These are phyloP conservation scores for Bombyx mori DNA, from an alignment of 1,140 invertebrate species.

Conservation along the genomic window ASM3026992v2 NC_085129.1:10991001-10991500, in stretches of 20 bases:
- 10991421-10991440: slow-evolving; percentile 51
- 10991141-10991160: not conserved
- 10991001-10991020: slow-evolving; percentile 34
- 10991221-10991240: not conserved
- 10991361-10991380: slow-evolving; percentile 43
- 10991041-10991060: slow-evolving; percentile 15
- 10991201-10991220: too few relatives aligned
- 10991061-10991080: slow-evolving; percentile 7
- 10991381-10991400: slow-evolving; percentile 59
- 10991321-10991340: slow-evolving; percentile 62
- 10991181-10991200: too few relatives aligned
- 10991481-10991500: slow-evolving; percentile 3
- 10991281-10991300: slow-evolving; percentile 60
- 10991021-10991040: slow-evolving; percentile 22
- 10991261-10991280: slow-evolving; percentile 42
- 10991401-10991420: slow-evolving; percentile 44
- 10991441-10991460: slow-evolving; percentile 24
- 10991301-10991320: slow-evolving; percentile 54
- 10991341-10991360: slow-evolving; percentile 59
- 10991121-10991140: not conserved
- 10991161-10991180: not conserved
- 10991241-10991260: slow-evolving; percentile 29
- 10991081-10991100: slow-evolving; percentile 6
- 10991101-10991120: not conserved
- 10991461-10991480: slow-evolving; percentile 6